phyloP scores from a whole-genome alignment of 1,140 invertebrate genomes.

The Lepidurus couesii region DNA sequence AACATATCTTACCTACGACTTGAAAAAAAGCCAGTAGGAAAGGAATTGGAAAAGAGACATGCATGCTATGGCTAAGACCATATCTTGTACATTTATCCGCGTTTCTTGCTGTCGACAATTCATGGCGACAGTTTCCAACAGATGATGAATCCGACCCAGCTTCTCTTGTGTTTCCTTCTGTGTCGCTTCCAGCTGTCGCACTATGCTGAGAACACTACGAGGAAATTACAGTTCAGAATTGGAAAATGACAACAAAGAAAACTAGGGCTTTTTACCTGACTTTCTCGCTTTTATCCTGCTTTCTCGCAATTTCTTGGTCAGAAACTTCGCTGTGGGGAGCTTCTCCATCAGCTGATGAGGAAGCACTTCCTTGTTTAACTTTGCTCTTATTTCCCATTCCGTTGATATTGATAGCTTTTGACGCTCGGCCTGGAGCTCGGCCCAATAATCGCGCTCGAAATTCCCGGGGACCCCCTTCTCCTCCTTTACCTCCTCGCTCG shows the following conservation, averaged over 20 bases:
- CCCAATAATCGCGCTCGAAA: not conserved
- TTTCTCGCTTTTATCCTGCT: constrained; percentile 10
- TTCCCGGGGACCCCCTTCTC: not conserved
- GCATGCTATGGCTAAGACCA: not conserved
- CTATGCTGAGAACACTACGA: not conserved
- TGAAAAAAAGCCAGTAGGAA: not conserved
- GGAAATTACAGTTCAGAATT: not conserved
- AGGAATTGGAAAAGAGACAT: not conserved
- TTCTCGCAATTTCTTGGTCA: constrained; percentile 26
- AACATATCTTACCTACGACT: not conserved
- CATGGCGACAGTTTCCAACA: not conserved
- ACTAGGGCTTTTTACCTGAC: constrained; percentile 3
- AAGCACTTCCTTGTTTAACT: constrained; percentile 25
- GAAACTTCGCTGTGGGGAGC: constrained; percentile 27
- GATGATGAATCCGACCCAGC: constrained; percentile 26
- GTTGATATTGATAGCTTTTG: constrained; percentile 19
- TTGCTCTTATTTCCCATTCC: not conserved
- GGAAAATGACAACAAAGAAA: not conserved
- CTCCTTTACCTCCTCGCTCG: constrained; percentile 2
- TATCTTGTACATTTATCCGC: not conserved
- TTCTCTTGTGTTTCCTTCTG: constrained; percentile 25
- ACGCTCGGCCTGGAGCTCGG: not conserved
- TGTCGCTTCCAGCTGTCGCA: constrained; percentile 26
- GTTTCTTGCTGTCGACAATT: not conserved
- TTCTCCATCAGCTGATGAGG: constrained; percentile 32